Base-by-base conservation (phyloP, 2,113 vertebrate species). In the Cinclus mexicanus region DNA sequence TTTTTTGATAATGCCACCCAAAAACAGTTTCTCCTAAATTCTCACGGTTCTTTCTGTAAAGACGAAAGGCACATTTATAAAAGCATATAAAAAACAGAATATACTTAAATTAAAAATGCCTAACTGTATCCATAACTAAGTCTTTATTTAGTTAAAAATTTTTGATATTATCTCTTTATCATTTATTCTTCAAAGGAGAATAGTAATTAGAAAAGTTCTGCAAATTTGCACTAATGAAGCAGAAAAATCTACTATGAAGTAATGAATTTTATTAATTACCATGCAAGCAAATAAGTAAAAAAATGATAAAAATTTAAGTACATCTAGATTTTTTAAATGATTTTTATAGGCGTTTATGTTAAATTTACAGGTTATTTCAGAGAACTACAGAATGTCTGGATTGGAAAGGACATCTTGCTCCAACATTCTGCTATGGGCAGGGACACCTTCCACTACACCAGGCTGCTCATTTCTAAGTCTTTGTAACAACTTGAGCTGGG, bases 201-300 rank as follows among this genome's bases (percentile, higher is more conserved):
- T 1, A 67, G 18, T 94, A 90, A 97, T 94, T 72, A 81, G 59
- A 77, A 86, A 94, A 96, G 94, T 96, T 97, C 83, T 92, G 90
- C 91, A 90, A 95, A 97, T 95, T 96, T 96, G 67, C 92, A 77
- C 79, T 96, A 97, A 96, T 86, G 85, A 96, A 93, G 93, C 90
- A 95, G 93, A 94, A 93, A 92, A 94, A 95, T 90, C 67, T 67
- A 42, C 83, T 90, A 76, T 61, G 75, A 92, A 92, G 44, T 35
- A 83, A 60, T 52, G 35, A 69, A 94, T 94, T 65, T 85, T 71
- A 72, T 64, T 82, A 91, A 96, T 72, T 31, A 61, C 31, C 42
- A 59, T 42, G 46, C n/a, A 77, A 72, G 47, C 12, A 79, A 94
- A 52, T 60, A 56, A 75, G 81, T 44, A 56, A 8, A 37, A 85